Base-by-base conservation (phyloP, 2,797 vertebrate species). In the Sorex maritimensis region DNA sequence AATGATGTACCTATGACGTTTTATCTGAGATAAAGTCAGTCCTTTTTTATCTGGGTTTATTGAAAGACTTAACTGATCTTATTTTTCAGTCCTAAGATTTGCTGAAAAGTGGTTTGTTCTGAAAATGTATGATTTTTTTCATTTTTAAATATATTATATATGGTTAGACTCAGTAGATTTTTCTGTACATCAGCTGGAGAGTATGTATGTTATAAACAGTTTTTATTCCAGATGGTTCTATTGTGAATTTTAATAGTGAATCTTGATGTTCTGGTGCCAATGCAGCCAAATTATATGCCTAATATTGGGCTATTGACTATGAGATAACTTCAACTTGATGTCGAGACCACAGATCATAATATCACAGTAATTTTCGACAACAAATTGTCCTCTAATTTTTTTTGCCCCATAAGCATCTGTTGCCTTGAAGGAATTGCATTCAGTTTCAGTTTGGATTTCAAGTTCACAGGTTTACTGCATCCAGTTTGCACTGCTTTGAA, bases 401-500 rank as follows among this genome's bases (percentile, higher is more conserved):
- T 14, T 44, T 4, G 5, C 34, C 28, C 58, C 28, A 19, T 81
- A 80, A 96, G 82, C 92, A 96, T 95, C 92, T 97, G 91, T 82
- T 97, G 80, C 63, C 88, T 82, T 80, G 38, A 95, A 93, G 46
- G 28, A 17, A 94, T 86, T 81, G 46, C 41, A 86, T 69, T 91
- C 71, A 81, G 5, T 9, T 34, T 83, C 28, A 88, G 44, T 63
- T 67, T 95, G 91, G 69, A 95, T 91, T 93, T 92, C 92, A 84
- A 95, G 52, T 96, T 96, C 72, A 96, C 58, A 61, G 92, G 74
- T 65, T 94, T 96, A 81, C 82, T 93, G 10, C 88, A 88, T 86
- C 95, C 92, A 97, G 96, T 96, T 96, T 94, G 58, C 93, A 95
- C 65, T 93, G 69, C 81, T 94, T 96, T 95, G 81, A 97, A 90